These are phyloP conservation scores for Psammodynastes pulverulentus DNA, from an alignment of 2,113 vertebrate species.

Conservation along the genomic window DNA sequence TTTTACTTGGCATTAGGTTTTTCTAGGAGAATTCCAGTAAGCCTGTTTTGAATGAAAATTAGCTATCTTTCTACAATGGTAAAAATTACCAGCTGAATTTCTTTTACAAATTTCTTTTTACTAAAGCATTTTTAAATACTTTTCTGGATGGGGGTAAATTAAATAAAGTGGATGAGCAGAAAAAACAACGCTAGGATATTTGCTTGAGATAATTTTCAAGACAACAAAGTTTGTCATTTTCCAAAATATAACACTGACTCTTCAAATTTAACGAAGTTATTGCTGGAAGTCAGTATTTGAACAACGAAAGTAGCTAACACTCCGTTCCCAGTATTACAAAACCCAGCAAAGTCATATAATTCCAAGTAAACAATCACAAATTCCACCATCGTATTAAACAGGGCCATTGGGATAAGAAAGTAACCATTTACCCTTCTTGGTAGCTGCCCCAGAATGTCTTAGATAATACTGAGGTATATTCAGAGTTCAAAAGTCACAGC, in stretches of 20 bases:
- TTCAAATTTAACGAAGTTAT: not conserved
- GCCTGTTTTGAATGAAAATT: not conserved
- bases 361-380: constrained; percentile 70
- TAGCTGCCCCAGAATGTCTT: constrained; percentile 50
- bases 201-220: not conserved
- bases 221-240: not conserved
- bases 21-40: not conserved
- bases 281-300: not conserved
- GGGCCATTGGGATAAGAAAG: constrained; percentile 72
- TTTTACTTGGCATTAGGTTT: not conserved
- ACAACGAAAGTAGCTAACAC: not conserved
- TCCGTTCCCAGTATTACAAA: constrained; percentile 40
- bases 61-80: not conserved
- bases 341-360: constrained; percentile 65
- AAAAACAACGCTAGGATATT: not conserved
- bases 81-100: not conserved
- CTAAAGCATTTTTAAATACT: not conserved
- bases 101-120: not conserved
- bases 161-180: not conserved
- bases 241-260: not conserved
- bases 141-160: not conserved
- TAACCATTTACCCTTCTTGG: constrained; percentile 52
- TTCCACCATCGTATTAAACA: constrained; percentile 72
- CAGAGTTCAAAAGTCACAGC: constrained; percentile 47
- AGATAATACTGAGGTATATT: not conserved